A percentile compares a stretch with the other conserved stretches of the same genome.
Conservation (phyloP, 2,888 invertebrate genomes). For the Thymelicus acteon region DNA sequence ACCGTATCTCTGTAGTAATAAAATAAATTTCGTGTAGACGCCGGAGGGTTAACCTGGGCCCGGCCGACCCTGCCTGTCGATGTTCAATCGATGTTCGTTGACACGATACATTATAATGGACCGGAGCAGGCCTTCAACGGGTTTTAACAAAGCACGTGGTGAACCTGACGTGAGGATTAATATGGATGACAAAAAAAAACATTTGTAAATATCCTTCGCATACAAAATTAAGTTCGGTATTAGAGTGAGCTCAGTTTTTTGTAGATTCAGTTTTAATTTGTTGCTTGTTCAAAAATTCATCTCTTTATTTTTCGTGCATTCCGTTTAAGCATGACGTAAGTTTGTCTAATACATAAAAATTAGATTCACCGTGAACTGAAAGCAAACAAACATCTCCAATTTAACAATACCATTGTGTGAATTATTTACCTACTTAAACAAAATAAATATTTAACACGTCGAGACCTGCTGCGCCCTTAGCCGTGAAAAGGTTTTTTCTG, state of each 20-base stretch:
- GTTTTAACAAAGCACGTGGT: slow-evolving; percentile 83
- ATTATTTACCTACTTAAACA: slow-evolving; percentile 35
- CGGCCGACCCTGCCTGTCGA: slow-evolving; percentile 67
- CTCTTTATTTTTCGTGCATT: slow-evolving; percentile 19
- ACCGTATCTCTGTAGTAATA: slow-evolving; percentile 82
- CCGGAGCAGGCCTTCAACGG: slow-evolving; percentile 74
- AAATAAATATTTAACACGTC: slow-evolving; percentile 35
- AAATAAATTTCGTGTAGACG: slow-evolving; percentile 83
- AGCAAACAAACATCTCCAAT: slow-evolving; percentile 12
- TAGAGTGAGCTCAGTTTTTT: slow-evolving; percentile 43
- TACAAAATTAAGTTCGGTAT: slow-evolving; percentile 72
- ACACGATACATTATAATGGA: slow-evolving; percentile 84
- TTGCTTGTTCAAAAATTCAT: slow-evolving; percentile 48
- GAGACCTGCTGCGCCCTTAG: slow-evolving; percentile 27
- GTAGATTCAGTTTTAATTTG: slow-evolving; percentile 58
- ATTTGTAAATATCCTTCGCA: slow-evolving; percentile 66
- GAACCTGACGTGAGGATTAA: slow-evolving; percentile 83
- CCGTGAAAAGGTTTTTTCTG: slow-evolving; percentile 37
- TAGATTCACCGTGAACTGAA: slow-evolving; percentile 18
- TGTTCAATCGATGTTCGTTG: slow-evolving; percentile 83
- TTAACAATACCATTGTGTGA: slow-evolving; percentile 24
- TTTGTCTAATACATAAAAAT: slow-evolving; percentile 15
- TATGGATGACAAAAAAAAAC: slow-evolving; percentile 77
- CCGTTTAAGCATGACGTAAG: slow-evolving; percentile 2
- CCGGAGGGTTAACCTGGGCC: slow-evolving; percentile 76